A percentile compares a stretch with the other conserved stretches of the same genome.
These are phyloP conservation scores for Kradibia gibbosae DNA, from an alignment of 1,140 invertebrate genomes.

Conservation along the genomic window DNA sequence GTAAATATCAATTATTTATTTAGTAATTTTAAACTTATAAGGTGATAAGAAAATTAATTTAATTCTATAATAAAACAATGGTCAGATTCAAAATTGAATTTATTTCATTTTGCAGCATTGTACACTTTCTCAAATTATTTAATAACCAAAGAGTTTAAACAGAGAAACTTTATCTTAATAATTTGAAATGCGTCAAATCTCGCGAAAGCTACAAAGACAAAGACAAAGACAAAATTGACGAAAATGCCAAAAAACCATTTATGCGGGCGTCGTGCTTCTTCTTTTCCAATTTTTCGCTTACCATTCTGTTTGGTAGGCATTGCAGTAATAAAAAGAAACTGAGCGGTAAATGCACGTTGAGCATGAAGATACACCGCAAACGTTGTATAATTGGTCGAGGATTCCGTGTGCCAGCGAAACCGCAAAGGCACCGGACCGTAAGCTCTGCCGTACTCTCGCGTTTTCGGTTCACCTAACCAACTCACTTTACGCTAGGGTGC, in stretches of 20 bases:
- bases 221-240: no score
- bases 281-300: neutral
- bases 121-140: no score
- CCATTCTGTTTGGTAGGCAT: neutral
- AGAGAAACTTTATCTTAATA: no score
- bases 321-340: neutral
- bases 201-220: no score
- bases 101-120: no score
- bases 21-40: no score
- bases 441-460: slow-evolving; percentile 53
- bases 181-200: no score
- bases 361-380: slow-evolving; percentile 60
- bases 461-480: slow-evolving; percentile 62
- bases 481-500: slow-evolving; percentile 58
- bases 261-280: neutral
- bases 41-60: no score
- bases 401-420: slow-evolving; percentile 64
- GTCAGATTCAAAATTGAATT: no score
- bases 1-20: no score
- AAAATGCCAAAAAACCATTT: neutral
- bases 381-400: slow-evolving; percentile 67
- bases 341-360: neutral
- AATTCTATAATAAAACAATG: no score
- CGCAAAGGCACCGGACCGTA: slow-evolving; percentile 62
- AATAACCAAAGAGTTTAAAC: no score